Conservation (phyloP, 2,113 vertebrate genomes). For the Semicossyphus pulcher region DNA sequence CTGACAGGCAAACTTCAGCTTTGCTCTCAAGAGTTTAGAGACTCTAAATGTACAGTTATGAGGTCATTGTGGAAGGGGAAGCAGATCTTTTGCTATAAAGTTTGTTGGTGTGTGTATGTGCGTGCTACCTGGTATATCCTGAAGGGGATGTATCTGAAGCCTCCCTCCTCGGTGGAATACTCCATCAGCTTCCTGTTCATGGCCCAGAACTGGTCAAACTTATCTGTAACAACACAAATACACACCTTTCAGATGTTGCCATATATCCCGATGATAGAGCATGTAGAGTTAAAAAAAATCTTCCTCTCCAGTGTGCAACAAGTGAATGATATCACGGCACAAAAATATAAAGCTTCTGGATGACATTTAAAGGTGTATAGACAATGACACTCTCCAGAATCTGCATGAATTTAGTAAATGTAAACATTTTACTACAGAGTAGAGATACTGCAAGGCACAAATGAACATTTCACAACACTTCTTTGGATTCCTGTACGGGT, state of each 20-base stretch:
- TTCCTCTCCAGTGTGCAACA: too few species aligned
- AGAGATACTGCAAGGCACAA: too few species aligned
- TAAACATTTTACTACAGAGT: too few species aligned
- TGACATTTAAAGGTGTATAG: too few species aligned
- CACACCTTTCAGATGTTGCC: background rate
- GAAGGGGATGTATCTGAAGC: slow-evolving; percentile 98
- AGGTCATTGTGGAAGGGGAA: background rate
- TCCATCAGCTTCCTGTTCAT: slow-evolving; percentile 99
- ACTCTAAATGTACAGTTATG: too few species aligned
- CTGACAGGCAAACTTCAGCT: background rate
- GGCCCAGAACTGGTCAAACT: slow-evolving; percentile 99
- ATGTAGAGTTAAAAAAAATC: background rate
- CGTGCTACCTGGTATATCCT: slow-evolving; percentile 95
- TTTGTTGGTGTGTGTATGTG: background rate
- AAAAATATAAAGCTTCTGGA: too few species aligned
- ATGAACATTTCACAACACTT: too few species aligned
- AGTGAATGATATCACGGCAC: too few species aligned
- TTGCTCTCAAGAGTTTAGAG: background rate
- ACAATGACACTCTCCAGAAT: too few species aligned
- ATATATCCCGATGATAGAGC: background rate
- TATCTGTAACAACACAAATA: slow-evolving; percentile 84
- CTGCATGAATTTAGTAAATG: too few species aligned
- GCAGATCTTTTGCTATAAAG: background rate
- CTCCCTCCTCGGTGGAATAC: slow-evolving; percentile 92
- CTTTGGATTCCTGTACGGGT: too few species aligned